Evolutionary conservation across 2,797 vertebrate genomes (phyloP), one percentile per base, ranked within the genome.

Genomic region (Parambassis ranga): DNA sequence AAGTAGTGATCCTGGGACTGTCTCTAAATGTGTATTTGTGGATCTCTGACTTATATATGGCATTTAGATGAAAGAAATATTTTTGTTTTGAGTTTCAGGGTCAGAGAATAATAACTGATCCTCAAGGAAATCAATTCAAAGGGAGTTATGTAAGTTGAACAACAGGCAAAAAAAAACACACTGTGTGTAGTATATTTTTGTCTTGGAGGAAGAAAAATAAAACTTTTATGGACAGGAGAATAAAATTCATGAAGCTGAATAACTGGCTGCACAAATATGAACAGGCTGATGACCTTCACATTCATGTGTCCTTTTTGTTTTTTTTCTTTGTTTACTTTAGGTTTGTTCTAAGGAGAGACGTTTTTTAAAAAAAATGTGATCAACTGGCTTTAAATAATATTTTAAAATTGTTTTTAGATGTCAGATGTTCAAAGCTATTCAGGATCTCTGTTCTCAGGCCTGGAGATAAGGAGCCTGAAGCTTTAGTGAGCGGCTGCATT

Each of bases 401-500:
- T 42, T 39, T 36, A 8, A n/a, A n/a, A 13, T 68, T 65, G 35
- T 47, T 61, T 53, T 74, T 56, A 50, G 62, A 58, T 50, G 51
- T 68, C 43, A 70, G 60, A 79, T 69, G 67, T 63, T 82, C 23
- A 59, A 60, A 76, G 47, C 58, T 36, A 44, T 49, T 69, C 49
- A 55, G 48, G 55, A 73, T 79, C 63, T 75, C 49, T 50, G 36
- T 39, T 79, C 53, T 62, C 35, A 56, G 77, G 41, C 41, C 38
- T 23, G 24, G 23, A 85, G 72, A 85, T 81, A 81, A 82, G 67
- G 44, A 67, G 46, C 46, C 46, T 65, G 46, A 50, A 43, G 49
- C 37, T 44, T 72, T 36, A 46, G 43, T 42, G 48, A 73, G 70
- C 9, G 44, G 20, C 64, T 59, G 61, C 64, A 57, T 71, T 75